Conservation (phyloP, 64 coral and sea anemone species). For the Montipora efflorescens region DNA sequence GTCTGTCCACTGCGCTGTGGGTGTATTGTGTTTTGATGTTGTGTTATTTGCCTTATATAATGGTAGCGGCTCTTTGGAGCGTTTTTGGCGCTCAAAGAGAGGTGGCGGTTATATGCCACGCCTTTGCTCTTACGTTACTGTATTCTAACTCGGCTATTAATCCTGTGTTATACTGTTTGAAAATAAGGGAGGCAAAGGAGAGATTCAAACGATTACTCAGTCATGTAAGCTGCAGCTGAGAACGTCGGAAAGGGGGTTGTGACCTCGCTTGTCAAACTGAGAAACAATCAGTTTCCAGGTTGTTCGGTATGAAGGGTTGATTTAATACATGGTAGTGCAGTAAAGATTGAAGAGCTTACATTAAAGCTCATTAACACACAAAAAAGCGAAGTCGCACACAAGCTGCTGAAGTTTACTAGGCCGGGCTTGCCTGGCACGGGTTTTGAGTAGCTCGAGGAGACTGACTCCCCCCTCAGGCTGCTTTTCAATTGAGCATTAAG, state of each 20-base stretch:
- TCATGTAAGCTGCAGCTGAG: not conserved
- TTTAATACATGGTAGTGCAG: no score
- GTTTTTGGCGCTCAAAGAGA: not conserved
- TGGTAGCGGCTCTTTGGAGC: conserved; percentile 23
- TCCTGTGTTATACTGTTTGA: conserved; percentile 15
- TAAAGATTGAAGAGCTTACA: no score
- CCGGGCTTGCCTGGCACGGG: no score
- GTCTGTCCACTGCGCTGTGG: conserved; percentile 19
- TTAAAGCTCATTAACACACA: no score
- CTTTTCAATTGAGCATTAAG: no score
- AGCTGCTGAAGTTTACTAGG: no score
- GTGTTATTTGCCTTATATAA: conserved; percentile 29
- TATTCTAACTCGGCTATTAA: conserved; percentile 20
- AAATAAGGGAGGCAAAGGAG: not conserved
- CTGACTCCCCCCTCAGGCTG: no score
- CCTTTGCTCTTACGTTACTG: not conserved
- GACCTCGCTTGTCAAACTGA: not conserved
- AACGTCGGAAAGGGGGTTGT: not conserved
- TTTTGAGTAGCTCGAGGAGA: no score
- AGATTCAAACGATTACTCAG: not conserved
- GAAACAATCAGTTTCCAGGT: not conserved
- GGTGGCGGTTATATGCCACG: not conserved
- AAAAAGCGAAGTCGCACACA: no score
- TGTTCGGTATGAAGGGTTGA: no score
- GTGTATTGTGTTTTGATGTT: conserved; percentile 20